phyloP scores from a whole-genome alignment of 2,888 invertebrate species.

The Melinopterus prodromus region DNA sequence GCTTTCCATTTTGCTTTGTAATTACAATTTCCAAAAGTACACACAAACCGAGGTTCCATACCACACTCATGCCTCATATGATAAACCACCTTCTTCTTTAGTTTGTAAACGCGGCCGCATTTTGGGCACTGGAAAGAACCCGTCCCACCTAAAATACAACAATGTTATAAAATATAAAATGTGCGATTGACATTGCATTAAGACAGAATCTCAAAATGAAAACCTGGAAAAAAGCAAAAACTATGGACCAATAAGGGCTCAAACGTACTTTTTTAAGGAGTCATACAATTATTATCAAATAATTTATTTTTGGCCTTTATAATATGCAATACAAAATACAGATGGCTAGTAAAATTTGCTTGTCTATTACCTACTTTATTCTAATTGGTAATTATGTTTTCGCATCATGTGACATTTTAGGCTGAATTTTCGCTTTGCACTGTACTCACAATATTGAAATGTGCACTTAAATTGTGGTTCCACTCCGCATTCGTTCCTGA shows the following conservation, averaged over 20 bases:
- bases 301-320: background rate
- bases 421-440: background rate
- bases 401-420: background rate
- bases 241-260: background rate
- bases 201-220: background rate
- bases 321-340: no score
- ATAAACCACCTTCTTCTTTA: slow-evolving; percentile 49
- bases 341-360: no score
- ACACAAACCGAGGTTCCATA: slow-evolving; percentile 28
- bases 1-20: slow-evolving; percentile 28
- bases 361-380: background rate
- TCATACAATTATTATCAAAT: no score
- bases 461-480: slow-evolving; percentile 16
- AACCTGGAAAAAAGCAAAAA: background rate
- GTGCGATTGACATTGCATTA: background rate
- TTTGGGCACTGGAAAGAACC: background rate
- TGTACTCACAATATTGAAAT: background rate
- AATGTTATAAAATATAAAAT: background rate
- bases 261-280: no score
- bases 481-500: background rate
- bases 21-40: slow-evolving; percentile 12
- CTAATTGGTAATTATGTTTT: background rate
- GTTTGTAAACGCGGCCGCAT: slow-evolving; percentile 30
- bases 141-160: background rate
- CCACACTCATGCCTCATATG: slow-evolving; percentile 32